Evolutionary conservation across 1,140 invertebrate species (phyloP).

Genomic region (Diachasmimorpha longicaudata): DNA sequence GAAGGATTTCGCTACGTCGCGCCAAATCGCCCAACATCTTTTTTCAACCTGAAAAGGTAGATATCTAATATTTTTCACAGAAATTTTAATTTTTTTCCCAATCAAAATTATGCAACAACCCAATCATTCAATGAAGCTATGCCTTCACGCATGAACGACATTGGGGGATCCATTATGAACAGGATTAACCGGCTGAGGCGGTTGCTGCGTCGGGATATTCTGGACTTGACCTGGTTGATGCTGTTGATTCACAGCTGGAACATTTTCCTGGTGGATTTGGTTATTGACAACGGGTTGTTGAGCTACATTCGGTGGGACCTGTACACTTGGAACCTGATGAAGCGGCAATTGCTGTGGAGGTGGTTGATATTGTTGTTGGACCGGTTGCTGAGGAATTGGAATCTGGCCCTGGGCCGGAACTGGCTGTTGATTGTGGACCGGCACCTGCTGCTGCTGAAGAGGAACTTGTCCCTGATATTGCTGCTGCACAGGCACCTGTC

Average conservation of each 20-base stretch:
- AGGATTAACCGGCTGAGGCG: background rate
- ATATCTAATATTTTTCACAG: no score
- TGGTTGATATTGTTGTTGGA: background rate
- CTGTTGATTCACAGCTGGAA: background rate
- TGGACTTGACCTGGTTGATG: constrained; percentile 18
- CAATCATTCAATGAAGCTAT: background rate
- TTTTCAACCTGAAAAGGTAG: no score
- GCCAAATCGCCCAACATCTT: no score
- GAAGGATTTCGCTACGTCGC: no score
- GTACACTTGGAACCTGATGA: background rate
- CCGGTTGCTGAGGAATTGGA: background rate
- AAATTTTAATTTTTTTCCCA: no score
- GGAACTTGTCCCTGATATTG: constrained; percentile 2
- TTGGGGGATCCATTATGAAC: background rate
- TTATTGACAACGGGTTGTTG: background rate
- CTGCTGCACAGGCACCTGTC: constrained; percentile 36
- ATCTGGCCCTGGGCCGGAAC: background rate
- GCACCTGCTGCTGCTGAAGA: constrained; percentile 19
- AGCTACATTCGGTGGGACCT: background rate
- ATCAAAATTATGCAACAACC: no score
- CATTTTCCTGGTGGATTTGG: background rate
- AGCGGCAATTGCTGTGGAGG: constrained; percentile 24
- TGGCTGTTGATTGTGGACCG: constrained; percentile 35
- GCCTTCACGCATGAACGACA: background rate
- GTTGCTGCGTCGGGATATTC: constrained; percentile 11